Base-by-base conservation (phyloP, 2,888 invertebrate species). In the Liodrosophila aerea region DNA sequence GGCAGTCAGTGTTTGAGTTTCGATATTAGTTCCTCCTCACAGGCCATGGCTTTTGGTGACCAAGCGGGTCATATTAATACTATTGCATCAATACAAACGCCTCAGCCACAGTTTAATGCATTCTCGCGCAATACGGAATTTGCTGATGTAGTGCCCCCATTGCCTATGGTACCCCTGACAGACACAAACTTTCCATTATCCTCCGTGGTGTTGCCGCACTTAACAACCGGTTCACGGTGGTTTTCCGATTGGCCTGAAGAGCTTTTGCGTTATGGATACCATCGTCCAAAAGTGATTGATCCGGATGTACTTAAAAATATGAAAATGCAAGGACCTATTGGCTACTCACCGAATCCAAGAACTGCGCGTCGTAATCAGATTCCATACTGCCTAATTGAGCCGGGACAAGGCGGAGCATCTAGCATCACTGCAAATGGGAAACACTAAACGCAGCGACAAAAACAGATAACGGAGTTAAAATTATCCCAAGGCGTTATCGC, bases 241-340 rank as follows among this genome's bases (percentile, higher is more conserved):
- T 87, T 93, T 91, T 91, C 97, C 63, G 97, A 97, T 88, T 95
- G 98, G 94, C 97, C 97, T 0, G 91, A 93, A 1, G 93, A 95
- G 77, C 93, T 95, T 73, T 92, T 94, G 71, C 93, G 93, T 7
- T 90, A 88, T 73, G 85, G 87, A 87, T 91, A 75, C 89, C 94
- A 97, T 78, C 94, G 94, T 87, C 93, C 95, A 0, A 95, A 95
- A 76, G 92, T 94, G 3, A 94, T 98, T 40, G 97, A 98, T 90
- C 92, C 94, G 0, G 95, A 96, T 88, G 95, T 98, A 59, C 88
- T 98, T 31, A 92, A 93, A 62, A 93, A 95, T 33, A 97, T 98
- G 95, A 98, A 98, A 91, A 95, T 97, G 94, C 96, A 98, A 89
- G 98, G 98, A 34, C 96, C 97, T 2, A 97, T 98, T 76, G 98